Percentiles rank a stretch among this genome's conserved stretches.
These are phyloP conservation scores for Harpagifer antarcticus DNA, from an alignment of 2,797 vertebrate species.

Conservation along the genomic window DNA sequence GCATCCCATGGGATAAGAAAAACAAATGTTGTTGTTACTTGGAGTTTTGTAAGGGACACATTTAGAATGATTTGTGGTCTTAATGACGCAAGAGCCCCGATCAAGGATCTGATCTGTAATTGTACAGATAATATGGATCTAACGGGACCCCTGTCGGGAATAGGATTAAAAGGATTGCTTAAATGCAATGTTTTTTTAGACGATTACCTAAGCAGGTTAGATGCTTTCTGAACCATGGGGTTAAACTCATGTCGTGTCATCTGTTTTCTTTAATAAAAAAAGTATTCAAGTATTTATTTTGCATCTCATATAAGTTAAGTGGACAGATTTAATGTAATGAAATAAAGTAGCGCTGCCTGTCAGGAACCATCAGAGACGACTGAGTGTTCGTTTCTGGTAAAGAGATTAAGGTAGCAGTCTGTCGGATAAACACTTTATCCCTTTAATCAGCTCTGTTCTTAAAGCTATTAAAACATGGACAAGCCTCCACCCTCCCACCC, in stretches of 20 bases:
- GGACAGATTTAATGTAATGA: not conserved
- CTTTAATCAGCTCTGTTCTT: constrained; percentile 73
- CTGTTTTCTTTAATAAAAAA: not conserved
- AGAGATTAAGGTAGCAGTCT: constrained; percentile 64
- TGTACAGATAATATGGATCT: constrained; percentile 32
- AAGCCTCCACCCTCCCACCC: constrained; percentile 27
- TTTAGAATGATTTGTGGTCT: constrained; percentile 7
- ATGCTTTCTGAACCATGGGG: constrained; percentile 6
- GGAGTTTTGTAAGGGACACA: constrained; percentile 1
- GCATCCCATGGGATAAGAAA: not conserved
- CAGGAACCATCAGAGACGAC: constrained; percentile 28
- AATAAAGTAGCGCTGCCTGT: not conserved
- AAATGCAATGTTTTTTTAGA: constrained; percentile 29
- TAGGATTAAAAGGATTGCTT: constrained; percentile 33
- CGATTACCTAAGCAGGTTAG: constrained; percentile 14
- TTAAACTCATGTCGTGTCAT: not conserved
- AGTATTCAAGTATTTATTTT: constrained; percentile 1
- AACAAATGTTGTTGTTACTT: not conserved
- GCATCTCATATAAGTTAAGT: constrained; percentile 3
- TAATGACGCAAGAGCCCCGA: constrained; percentile 15
- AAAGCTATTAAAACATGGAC: constrained; percentile 70
- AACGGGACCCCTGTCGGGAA: constrained; percentile 33
- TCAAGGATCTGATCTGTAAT: constrained; percentile 18
- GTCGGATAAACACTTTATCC: constrained; percentile 68
- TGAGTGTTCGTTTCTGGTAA: constrained; percentile 39